Evolutionary conservation across 2,113 vertebrate genomes (phyloP), one percentile per base, ranked within the genome.

Genomic region (Paradisaea rubra): DNA sequence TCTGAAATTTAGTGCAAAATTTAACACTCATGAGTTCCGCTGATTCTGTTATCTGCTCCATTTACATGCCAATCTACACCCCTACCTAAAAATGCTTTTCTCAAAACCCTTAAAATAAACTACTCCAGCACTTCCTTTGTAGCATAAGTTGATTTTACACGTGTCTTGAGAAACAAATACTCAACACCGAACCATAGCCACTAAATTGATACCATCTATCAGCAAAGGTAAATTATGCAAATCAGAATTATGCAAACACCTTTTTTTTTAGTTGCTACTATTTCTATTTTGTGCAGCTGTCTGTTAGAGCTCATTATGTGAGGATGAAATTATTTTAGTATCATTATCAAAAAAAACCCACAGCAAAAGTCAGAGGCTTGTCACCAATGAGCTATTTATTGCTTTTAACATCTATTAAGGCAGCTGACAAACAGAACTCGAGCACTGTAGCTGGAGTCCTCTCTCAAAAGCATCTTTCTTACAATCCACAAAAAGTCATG

Each of bases 1-100:
- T 68, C 86, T 56, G 80, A 92, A 94, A 94, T 96, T 77, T 86
- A 92, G 72, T 93, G 86, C 79, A 87, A 95, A 93, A 94, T 90
- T 93, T 94, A 95, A 88, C 81, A 82, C 57, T 88, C 41, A 65
- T 81, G 71, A 86, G 60, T 93, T 96, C 61, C 56, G 7, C 90
- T 84, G 63, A 89, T 91, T 84, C 53, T 84, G 60, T 94, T 94
- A 91, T 86, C 88, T 93, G 80, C 81, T 95, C 60, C 86, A 92
- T 91, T 95, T 89, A 79, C 73, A 91, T 69, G 73, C 42, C 73
- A 77, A 84, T 82, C 86, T 81, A 82, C 56, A 93, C n/a, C 28
- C 22, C 53, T 47, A 81, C 73, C 70, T 81, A 88, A 81, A 91
- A 95, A 78, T 2, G 8, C 22, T 35, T 60, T 64, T 86, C 56